A percentile compares a stretch with the other conserved stretches of the same genome.
phyloP scores from a whole-genome alignment of 2,797 vertebrate genomes.

The Squalus acanthias region DNA sequence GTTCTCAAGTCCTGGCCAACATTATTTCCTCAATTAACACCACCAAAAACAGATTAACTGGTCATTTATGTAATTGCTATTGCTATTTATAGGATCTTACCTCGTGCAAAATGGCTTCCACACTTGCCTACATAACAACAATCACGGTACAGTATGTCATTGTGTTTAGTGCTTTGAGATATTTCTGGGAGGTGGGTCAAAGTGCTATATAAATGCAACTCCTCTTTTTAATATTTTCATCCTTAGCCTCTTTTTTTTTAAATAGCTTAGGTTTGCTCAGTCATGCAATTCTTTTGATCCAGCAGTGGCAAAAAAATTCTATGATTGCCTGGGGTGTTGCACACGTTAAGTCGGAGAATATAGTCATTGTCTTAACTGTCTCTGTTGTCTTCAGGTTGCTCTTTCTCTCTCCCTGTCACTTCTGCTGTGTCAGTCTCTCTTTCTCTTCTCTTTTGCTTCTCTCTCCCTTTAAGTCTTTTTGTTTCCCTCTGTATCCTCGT shows the following conservation, averaged over 20 bases:
- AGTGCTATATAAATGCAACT: background rate
- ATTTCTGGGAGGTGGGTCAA: background rate
- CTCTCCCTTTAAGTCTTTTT: too few species aligned
- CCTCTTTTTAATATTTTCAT: background rate
- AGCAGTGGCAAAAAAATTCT: background rate
- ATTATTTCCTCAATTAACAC: background rate
- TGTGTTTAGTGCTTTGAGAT: background rate
- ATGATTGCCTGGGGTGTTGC: background rate
- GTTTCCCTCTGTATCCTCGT: background rate
- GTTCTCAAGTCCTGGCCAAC: background rate
- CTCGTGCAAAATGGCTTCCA: background rate
- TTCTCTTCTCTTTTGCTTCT: too few species aligned
- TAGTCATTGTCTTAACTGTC: background rate
- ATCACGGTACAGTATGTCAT: background rate
- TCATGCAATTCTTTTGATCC: background rate
- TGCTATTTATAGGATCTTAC: background rate
- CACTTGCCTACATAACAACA: background rate
- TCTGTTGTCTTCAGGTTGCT: too few species aligned
- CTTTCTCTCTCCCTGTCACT: too few species aligned
- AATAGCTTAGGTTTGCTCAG: background rate
- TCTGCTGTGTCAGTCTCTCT: too few species aligned
- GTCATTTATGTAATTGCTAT: background rate
- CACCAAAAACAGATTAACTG: background rate
- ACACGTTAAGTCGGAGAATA: background rate
- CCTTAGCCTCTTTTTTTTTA: background rate